These are phyloP conservation scores for Tupaia tana DNA, from an alignment of 2,113 vertebrate genomes.

Conservation along the genomic window DNA sequence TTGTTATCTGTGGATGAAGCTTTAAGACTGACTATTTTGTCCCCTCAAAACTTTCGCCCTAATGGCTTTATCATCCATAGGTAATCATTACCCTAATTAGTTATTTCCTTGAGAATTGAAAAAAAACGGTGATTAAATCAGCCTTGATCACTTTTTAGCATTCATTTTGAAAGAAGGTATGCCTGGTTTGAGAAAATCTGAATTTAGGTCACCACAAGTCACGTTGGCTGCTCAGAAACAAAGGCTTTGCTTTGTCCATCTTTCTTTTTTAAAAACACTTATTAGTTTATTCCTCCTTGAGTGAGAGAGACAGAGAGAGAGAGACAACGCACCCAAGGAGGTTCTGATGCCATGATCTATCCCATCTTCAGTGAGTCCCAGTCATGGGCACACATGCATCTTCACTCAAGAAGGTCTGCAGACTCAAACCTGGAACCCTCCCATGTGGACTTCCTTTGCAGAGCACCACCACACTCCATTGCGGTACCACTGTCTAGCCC, in stretches of 20 bases:
- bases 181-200: constrained; percentile 15
- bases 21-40: constrained; percentile 27
- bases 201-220: constrained; percentile 30
- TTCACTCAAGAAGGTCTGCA: too few relatives aligned
- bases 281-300: too few relatives aligned
- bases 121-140: constrained; percentile 36
- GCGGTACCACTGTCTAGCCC: too few relatives aligned
- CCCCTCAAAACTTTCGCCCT: background rate
- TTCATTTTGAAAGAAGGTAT: constrained; percentile 4
- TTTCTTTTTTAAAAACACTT: too few relatives aligned
- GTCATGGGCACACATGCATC: too few relatives aligned
- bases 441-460: too few relatives aligned
- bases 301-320: too few relatives aligned
- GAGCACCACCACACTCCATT: too few relatives aligned
- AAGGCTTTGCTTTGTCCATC: background rate
- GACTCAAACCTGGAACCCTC: too few relatives aligned
- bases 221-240: constrained; percentile 24
- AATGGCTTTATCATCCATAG: background rate
- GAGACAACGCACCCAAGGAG: too few relatives aligned
- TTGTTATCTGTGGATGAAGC: constrained; percentile 8
- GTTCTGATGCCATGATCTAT: too few relatives aligned
- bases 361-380: too few relatives aligned
- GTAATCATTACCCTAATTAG: background rate
- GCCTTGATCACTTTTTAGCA: background rate
- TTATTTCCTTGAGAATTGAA: constrained; percentile 11